Percentiles rank a stretch among this genome's conserved stretches.
phyloP scores from a whole-genome alignment of 1,140 invertebrate genomes.

The Dufourea novaeangliae region DNA sequence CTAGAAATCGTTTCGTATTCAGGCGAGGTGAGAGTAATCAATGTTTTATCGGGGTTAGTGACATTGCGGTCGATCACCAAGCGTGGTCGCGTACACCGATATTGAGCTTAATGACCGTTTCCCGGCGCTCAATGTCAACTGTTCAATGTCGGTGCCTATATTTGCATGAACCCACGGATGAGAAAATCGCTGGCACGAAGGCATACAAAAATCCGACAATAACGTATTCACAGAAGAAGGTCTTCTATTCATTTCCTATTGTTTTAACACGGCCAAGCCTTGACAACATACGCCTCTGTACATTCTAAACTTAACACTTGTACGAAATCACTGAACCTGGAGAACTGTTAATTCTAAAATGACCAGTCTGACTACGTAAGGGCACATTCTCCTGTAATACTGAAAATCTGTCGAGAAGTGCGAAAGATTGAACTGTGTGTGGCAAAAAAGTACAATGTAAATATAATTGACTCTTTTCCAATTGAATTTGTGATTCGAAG shows the following conservation, averaged over 20 bases:
- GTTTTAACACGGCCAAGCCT: neutral
- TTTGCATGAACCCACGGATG: conserved; percentile 27
- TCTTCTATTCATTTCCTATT: neutral
- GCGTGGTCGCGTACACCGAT: conserved; percentile 19
- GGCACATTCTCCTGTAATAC: too few species aligned
- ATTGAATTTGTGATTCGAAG: too few species aligned
- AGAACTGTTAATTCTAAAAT: neutral
- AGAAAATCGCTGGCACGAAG: conserved; percentile 18
- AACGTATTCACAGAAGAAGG: neutral
- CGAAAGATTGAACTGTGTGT: too few species aligned
- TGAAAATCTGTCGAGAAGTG: too few species aligned
- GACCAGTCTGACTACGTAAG: too few species aligned
- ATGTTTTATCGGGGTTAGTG: conserved; percentile 41
- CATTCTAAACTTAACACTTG: too few species aligned
- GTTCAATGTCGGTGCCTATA: conserved; percentile 42
- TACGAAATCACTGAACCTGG: too few species aligned
- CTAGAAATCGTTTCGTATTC: conserved; percentile 7
- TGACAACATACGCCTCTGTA: too few species aligned
- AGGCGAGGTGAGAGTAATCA: conserved; percentile 26
- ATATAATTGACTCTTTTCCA: too few species aligned
- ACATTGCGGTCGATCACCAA: conserved; percentile 40
- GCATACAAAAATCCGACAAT: neutral
- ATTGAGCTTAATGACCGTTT: conserved; percentile 56
- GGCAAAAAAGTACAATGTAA: too few species aligned
- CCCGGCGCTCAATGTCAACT: conserved; percentile 61